Percentiles rank a stretch among this genome's conserved stretches.
phyloP scores from a whole-genome alignment of 2,797 vertebrate genomes.

The Limosa lapponica region DNA sequence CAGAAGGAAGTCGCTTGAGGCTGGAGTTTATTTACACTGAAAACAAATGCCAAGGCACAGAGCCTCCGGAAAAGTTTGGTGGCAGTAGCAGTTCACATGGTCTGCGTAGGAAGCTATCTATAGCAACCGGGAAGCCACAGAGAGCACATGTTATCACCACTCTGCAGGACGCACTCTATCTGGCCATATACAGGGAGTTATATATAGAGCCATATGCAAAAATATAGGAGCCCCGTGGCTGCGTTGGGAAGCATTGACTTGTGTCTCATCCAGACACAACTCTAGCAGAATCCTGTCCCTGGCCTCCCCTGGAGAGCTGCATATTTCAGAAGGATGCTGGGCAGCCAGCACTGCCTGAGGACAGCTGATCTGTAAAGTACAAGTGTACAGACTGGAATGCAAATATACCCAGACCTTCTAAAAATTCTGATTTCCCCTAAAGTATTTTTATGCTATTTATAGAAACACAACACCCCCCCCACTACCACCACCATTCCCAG shows the following conservation, averaged over 20 bases:
- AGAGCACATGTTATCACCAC: neutral
- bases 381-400: neutral
- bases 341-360: neutral
- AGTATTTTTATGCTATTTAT: neutral
- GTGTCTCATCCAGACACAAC: neutral
- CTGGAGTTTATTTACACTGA: neutral
- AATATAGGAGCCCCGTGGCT: neutral
- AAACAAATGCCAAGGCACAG: neutral
- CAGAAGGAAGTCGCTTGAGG: neutral
- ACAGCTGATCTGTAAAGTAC: neutral
- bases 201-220: neutral
- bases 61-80: neutral
- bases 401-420: neutral
- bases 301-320: neutral
- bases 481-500: neutral
- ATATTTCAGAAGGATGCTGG: neutral
- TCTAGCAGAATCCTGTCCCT: neutral
- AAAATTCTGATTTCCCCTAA: neutral
- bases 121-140: neutral
- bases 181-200: neutral
- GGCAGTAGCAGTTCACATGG: neutral
- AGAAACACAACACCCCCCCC: rapidly evolving
- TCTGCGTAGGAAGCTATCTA: neutral
- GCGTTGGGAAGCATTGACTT: neutral
- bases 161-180: neutral